phyloP scores from a whole-genome alignment of 2,888 invertebrate genomes.

The Sphecodes monilicornis region DNA sequence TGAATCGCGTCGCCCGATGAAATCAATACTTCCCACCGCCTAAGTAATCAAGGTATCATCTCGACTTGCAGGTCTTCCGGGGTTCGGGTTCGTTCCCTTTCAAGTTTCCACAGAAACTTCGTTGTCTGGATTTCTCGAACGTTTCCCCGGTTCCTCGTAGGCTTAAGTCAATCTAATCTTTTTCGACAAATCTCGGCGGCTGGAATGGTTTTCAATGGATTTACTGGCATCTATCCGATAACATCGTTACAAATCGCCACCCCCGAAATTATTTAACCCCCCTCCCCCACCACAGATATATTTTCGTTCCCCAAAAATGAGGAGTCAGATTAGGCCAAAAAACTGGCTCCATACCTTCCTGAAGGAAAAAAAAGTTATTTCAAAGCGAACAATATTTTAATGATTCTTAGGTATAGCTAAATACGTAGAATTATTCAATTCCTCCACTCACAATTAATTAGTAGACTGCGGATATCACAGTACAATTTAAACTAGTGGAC shows the following conservation, averaged over 20 bases:
- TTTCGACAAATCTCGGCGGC: conserved; percentile 52
- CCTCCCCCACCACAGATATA: background rate
- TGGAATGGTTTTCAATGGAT: conserved; percentile 38
- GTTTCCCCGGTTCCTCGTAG: conserved; percentile 17
- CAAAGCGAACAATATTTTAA: too few species aligned
- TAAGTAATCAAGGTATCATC: conserved; percentile 84
- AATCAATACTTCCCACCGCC: conserved; percentile 82
- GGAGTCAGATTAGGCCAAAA: background rate
- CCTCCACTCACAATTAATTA: too few species aligned
- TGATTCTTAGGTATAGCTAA: too few species aligned
- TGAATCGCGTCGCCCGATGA: conserved; percentile 82
- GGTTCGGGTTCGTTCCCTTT: conserved; percentile 78
- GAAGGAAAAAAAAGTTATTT: background rate
- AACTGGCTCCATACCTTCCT: background rate
- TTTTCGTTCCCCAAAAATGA: background rate
- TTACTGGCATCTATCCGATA: background rate
- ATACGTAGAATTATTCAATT: too few species aligned
- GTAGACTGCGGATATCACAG: too few species aligned
- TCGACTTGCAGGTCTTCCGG: conserved; percentile 83
- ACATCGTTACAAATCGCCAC: background rate
- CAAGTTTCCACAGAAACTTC: conserved; percentile 66
- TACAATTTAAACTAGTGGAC: too few species aligned
- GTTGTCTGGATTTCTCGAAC: conserved; percentile 21
- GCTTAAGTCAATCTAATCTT: conserved; percentile 53
- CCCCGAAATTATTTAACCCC: background rate